Base-by-base conservation (phyloP, 2,888 invertebrate genomes). In the Serrognathus titanus region DNA sequence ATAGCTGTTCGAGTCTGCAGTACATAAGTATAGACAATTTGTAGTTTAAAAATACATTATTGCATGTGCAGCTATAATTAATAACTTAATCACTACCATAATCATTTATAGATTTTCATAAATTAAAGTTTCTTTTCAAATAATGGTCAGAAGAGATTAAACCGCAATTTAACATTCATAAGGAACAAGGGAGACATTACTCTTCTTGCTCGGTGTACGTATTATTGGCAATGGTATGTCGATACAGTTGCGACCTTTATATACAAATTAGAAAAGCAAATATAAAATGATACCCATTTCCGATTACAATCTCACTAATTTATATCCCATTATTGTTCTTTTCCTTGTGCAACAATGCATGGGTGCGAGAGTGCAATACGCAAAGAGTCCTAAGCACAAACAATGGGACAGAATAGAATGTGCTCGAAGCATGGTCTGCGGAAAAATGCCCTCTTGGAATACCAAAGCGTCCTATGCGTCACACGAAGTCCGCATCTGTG, bases 241-340 rank as follows among this genome's bases (percentile, higher is more conserved):
- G 24, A 31, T 31, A 31, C 24, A 31, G 24, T 31, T 31, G 24
- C 24, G 24, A 31, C 24, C 24, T 31, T 31, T 31, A 31, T 6
- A 31, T 31, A 31, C 24, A 31, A 43, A 43, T 43, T 43, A 43
- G 43, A 43, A 16, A 41, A 41, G n/a, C 12, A 41, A 43, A 43
- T 43, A 6, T 31, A 31, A 31, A 31, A 31, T 43, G 43, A 43
- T 43, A 16, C 13, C 43, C 43, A 20, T 13, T 43, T 43, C 16
- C 59, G 62, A 60, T 61, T 58, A 52, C 52, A 54, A 55, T 60
- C 60, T 60, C 57, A 53, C 61, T 62, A 63, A 63, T 63, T 63
- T 63, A 63, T 63, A 58, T 61, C 59, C 63, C 58, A 63, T 63
- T 63, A 48, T 57, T 53, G 61, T 63, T 60, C 60, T 58, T 58